Percentiles rank a stretch among this genome's conserved stretches.
Evolutionary conservation across 2,888 invertebrate genomes (phyloP).

Genomic region (Yponomeuta sedellus): DNA sequence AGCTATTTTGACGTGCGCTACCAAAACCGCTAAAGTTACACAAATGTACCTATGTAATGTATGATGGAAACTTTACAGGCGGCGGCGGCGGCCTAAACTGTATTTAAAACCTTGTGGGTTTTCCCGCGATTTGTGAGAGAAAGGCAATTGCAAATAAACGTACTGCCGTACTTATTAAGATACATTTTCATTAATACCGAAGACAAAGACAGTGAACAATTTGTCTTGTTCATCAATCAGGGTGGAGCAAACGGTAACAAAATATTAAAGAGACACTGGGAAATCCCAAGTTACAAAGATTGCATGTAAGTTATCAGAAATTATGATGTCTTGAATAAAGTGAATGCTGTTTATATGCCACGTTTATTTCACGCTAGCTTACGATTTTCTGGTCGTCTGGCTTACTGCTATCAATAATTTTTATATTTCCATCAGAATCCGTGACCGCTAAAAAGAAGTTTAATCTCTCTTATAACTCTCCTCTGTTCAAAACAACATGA

Average conservation of each 20-base stretch:
- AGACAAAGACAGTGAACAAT: constrained; percentile 49
- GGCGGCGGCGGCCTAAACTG: too few species aligned
- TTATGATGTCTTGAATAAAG: background rate
- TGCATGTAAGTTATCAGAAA: background rate
- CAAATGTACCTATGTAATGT: too few species aligned
- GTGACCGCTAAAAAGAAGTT: constrained; percentile 19
- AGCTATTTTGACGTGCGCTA: too few species aligned
- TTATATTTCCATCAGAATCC: constrained; percentile 15
- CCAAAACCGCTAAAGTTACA: too few species aligned
- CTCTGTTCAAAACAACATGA: constrained; percentile 1
- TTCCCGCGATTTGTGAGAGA: constrained; percentile 18
- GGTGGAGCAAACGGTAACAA: constrained; percentile 29
- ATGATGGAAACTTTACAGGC: too few species aligned
- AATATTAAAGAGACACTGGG: constrained; percentile 31
- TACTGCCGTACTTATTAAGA: too few species aligned
- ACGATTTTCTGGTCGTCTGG: too few species aligned
- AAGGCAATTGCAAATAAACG: too few species aligned
- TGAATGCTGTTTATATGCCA: background rate
- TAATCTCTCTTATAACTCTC: background rate
- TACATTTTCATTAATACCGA: constrained; percentile 33
- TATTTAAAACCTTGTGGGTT: too few species aligned
- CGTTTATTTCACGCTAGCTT: too few species aligned
- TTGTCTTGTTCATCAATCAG: constrained; percentile 34
- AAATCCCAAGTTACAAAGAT: background rate
- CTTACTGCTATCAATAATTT: too few species aligned